Evolutionary conservation across 1,140 invertebrate species (phyloP).

Genomic region (Octopus bimaculoides): DNA sequence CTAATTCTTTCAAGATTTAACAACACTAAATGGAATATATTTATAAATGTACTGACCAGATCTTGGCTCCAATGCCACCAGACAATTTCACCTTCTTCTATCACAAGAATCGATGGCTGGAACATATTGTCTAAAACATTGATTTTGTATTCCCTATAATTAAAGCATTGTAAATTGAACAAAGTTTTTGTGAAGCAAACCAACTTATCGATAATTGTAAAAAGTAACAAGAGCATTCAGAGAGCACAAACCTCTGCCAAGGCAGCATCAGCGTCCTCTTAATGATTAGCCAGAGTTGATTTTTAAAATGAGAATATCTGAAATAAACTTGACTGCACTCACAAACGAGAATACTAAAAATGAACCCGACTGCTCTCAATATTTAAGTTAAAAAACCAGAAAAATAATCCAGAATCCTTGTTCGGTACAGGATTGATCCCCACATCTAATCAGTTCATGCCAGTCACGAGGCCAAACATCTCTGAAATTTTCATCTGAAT

Average conservation of each 20-base stretch:
- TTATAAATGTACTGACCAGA: slow-evolving; percentile 34
- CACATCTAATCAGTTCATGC: too few relatives aligned
- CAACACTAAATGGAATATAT: neutral
- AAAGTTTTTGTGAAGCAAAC: neutral
- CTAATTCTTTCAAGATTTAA: neutral
- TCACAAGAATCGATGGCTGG: slow-evolving; percentile 52
- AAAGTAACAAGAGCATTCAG: neutral
- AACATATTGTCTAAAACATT: slow-evolving; percentile 52
- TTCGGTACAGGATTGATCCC: too few relatives aligned
- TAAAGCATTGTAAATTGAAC: slow-evolving; percentile 3
- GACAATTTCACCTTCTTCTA: slow-evolving; percentile 55
- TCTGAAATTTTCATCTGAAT: too few relatives aligned
- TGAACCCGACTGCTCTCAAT: too few relatives aligned
- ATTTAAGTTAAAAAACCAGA: too few relatives aligned
- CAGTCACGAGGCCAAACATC: too few relatives aligned
- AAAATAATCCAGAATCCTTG: too few relatives aligned
- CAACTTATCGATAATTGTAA: neutral
- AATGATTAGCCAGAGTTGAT: neutral
- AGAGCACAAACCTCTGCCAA: neutral
- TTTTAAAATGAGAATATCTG: neutral
- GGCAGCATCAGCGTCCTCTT: neutral
- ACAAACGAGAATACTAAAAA: neutral
- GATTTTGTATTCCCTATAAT: slow-evolving; percentile 50
- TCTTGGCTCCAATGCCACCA: slow-evolving; percentile 56
- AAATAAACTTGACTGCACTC: neutral